Evolutionary conservation across 2,888 invertebrate species (phyloP).

Genomic region (Therioaphis trifolii): DNA sequence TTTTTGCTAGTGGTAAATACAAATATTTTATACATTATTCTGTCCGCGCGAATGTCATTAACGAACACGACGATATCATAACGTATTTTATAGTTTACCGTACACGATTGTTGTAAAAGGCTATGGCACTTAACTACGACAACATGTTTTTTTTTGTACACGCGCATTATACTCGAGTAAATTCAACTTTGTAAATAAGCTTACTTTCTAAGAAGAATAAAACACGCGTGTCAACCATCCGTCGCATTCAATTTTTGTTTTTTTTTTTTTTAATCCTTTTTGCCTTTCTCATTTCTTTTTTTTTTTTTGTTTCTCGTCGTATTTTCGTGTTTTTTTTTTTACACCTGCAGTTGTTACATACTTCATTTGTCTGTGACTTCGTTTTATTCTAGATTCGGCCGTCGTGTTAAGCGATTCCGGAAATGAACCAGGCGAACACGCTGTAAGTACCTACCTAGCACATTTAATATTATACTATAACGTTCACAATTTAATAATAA

Average conservation of each 20-base stretch:
- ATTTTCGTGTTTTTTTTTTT: too few relatives aligned
- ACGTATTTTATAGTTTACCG: neutral
- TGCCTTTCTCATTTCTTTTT: neutral
- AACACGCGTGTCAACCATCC: neutral
- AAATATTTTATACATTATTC: neutral
- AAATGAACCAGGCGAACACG: neutral
- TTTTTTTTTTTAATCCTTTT: too few relatives aligned
- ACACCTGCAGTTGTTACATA: neutral
- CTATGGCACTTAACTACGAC: neutral
- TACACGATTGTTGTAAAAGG: neutral
- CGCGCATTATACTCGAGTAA: too few relatives aligned
- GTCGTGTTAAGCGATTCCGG: neutral
- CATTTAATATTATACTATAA: too few relatives aligned
- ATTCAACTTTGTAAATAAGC: neutral
- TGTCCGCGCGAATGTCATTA: neutral
- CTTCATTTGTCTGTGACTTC: neutral
- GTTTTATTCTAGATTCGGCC: conserved; percentile 39
- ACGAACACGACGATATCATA: neutral
- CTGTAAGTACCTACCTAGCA: too few relatives aligned
- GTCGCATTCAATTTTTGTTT: neutral
- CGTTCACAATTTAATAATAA: too few relatives aligned
- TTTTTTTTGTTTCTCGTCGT: neutral
- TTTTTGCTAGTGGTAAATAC: conserved; percentile 18
- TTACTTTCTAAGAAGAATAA: neutral
- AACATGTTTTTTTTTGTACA: neutral